phyloP scores from a whole-genome alignment of 2,113 vertebrate species.

The Pitta sordida region DNA sequence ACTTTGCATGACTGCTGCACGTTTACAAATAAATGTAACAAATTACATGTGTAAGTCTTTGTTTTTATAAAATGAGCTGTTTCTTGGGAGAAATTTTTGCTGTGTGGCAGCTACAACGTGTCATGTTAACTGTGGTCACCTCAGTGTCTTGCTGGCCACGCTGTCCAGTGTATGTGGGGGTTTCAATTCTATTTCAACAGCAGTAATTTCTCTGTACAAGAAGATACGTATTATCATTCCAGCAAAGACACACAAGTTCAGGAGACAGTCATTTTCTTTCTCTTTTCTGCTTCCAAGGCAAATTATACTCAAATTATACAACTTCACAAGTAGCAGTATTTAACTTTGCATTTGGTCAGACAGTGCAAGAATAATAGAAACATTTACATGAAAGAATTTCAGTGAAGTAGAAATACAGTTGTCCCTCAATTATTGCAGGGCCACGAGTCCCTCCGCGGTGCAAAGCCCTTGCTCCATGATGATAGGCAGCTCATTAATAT shows the following conservation, averaged over 20 bases:
- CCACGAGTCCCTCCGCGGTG: no score
- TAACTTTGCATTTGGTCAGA: neutral
- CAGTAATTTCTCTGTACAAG: neutral
- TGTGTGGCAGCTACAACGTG: neutral
- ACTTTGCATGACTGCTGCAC: neutral
- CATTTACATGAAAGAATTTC: neutral
- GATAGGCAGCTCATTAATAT: no score
- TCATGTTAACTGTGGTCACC: neutral
- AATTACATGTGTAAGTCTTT: neutral
- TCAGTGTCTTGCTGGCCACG: neutral
- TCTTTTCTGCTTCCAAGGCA: conserved; percentile 39
- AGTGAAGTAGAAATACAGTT: neutral
- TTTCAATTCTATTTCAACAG: neutral
- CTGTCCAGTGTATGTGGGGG: neutral
- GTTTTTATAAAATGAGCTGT: neutral
- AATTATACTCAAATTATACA: neutral
- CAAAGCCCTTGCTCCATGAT: no score
- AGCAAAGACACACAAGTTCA: conserved; percentile 1
- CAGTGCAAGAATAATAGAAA: neutral
- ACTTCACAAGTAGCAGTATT: neutral
- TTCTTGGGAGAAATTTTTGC: neutral
- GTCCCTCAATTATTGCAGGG: no score
- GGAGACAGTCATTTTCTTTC: neutral
- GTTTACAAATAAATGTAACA: neutral
- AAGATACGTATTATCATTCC: conserved; percentile 7